These are phyloP conservation scores for Ischnus inquisitorius DNA, from an alignment of 2,888 invertebrate genomes.

Conservation along the genomic window DNA sequence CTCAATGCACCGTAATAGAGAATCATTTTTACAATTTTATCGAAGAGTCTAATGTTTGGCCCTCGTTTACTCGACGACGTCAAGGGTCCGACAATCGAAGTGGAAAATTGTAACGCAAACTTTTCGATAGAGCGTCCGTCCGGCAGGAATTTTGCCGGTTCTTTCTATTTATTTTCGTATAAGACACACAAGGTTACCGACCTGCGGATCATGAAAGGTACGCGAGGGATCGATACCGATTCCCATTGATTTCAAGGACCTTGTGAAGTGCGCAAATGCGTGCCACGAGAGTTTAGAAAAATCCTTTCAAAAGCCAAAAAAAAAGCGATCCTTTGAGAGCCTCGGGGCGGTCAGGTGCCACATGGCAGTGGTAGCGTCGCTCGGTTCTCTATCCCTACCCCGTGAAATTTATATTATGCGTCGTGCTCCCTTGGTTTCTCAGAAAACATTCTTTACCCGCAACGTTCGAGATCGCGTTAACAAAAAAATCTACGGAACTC, in stretches of 20 bases:
- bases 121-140: conserved; percentile 33
- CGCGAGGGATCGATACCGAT: conserved; percentile 79
- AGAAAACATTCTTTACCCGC: conserved; percentile 52
- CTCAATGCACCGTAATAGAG: conserved; percentile 13
- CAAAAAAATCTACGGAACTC: conserved; percentile 57
- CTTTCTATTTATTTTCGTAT: neutral
- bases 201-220: conserved; percentile 44
- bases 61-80: conserved; percentile 37
- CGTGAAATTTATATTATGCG: conserved; percentile 64
- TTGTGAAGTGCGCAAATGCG: conserved; percentile 73
- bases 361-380: conserved; percentile 66
- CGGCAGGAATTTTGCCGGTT: conserved; percentile 1
- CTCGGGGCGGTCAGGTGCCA: conserved; percentile 82
- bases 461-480: conserved; percentile 37
- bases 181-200: conserved; percentile 46
- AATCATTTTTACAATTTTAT: neutral
- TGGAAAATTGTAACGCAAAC: conserved; percentile 43
- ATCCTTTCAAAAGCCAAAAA: conserved; percentile 74
- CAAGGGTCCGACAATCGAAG: conserved; percentile 32
- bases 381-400: conserved; percentile 41
- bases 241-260: conserved; percentile 81
- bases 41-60: neutral
- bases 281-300: conserved; percentile 71
- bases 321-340: conserved; percentile 66
- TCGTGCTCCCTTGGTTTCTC: conserved; percentile 30